These are phyloP conservation scores for Campoplex capitator DNA, from an alignment of 2,888 invertebrate genomes.

Conservation along the genomic window DNA sequence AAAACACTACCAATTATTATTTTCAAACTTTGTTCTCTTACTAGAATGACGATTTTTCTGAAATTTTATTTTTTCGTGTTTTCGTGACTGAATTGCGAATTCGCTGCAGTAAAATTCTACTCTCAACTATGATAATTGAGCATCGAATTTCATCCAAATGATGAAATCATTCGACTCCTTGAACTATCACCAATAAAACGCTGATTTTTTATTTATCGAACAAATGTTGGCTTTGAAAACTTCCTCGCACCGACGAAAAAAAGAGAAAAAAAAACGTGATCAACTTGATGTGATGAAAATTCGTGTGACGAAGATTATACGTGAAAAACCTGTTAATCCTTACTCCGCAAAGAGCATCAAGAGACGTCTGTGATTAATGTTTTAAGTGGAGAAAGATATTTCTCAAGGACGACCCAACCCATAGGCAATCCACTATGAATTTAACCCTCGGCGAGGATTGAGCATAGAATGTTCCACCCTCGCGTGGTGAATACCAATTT, in stretches of 20 bases:
- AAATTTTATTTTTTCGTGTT: too few relatives aligned
- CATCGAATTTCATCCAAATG: too few relatives aligned
- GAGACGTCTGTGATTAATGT: constrained; percentile 60
- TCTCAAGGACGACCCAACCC: constrained; percentile 57
- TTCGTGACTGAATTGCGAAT: too few relatives aligned
- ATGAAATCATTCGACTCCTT: not conserved
- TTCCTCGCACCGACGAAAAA: constrained; percentile 21
- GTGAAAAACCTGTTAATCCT: constrained; percentile 52
- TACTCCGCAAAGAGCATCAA: not conserved
- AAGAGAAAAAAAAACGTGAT: constrained; percentile 23
- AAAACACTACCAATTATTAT: too few relatives aligned
- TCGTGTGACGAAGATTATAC: constrained; percentile 50
- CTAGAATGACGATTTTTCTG: too few relatives aligned
- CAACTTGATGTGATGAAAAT: constrained; percentile 47
- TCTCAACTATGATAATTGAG: not conserved
- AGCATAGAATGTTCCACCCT: constrained; percentile 44
- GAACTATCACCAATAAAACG: not conserved
- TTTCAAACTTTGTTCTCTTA: too few relatives aligned
- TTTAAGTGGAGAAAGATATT: constrained; percentile 29
- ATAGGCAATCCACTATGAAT: constrained; percentile 54
- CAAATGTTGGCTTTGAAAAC: constrained; percentile 9
- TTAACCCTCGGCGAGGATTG: constrained; percentile 36
- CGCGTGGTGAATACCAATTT: constrained; percentile 51
- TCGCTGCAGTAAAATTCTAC: not conserved
- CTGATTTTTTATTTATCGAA: not conserved